Conservation (phyloP, 2,113 vertebrate species). For the Chaetorhynchus papuensis region DNA sequence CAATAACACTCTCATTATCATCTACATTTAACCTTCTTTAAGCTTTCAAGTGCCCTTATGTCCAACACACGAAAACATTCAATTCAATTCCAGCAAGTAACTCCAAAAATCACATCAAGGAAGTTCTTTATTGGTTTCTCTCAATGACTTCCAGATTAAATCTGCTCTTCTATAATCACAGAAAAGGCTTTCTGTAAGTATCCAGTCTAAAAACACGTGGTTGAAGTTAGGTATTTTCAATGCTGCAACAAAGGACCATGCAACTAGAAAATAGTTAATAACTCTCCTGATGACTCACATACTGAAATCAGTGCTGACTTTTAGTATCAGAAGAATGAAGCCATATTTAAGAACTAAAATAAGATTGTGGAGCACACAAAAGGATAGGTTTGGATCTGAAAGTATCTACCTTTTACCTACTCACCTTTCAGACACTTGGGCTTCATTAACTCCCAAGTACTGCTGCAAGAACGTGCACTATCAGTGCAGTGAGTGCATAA, state of each 20-base stretch:
- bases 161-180: not conserved
- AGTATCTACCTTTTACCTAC: not conserved
- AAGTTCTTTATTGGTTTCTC: conserved; percentile 31
- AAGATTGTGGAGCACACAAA: not conserved
- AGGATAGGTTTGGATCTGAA: not conserved
- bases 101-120: conserved; percentile 22
- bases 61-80: not conserved
- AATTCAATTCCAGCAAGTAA: not conserved
- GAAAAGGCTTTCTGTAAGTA: not conserved
- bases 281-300: conserved; percentile 11
- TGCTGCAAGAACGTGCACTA: not conserved
- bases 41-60: not conserved
- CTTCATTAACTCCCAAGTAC: not conserved
- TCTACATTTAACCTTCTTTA: not conserved
- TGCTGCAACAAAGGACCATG: not conserved
- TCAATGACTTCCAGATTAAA: conserved; percentile 50
- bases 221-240: conserved; percentile 20
- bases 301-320: not conserved
- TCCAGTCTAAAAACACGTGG: not conserved
- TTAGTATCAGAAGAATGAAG: conserved; percentile 6
- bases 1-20: not conserved
- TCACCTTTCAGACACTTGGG: not conserved
- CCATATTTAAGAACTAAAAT: not conserved
- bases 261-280: not conserved
- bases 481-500: not conserved